Base-by-base conservation (phyloP, 92 coral and sea anemone genomes). In the Siderastrea radians region DNA sequence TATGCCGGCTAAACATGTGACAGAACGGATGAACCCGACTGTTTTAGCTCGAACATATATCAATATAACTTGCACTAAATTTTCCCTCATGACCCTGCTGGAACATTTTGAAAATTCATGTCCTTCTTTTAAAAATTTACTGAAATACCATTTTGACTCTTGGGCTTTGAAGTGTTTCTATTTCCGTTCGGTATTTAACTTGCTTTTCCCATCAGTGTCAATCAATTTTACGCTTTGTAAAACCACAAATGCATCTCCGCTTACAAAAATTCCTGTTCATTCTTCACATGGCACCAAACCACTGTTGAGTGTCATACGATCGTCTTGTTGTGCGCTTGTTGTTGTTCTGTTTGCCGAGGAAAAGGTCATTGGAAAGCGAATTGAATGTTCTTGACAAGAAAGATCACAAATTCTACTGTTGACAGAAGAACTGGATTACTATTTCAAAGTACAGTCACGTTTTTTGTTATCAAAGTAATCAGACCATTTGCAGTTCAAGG, bases 241-340 rank as follows among this genome's bases (percentile, higher is more conserved):
- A 54, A 78, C 43, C 46, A 16, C 47, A 61, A 59, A 46, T 10
- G 12, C 70, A 61, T 78, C 82, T 78, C 82, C 17, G 55, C 62
- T 78, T 78, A 78, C 82, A 45, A 54, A 49, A 78, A 78, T 78
- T 67, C 72, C 48, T 67, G 12, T 67, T 65, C 38, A 58, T 59
- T 47, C 13, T 15, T 43, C 45, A 62, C 8, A 26, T 16, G 17
- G 14, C 17, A 16, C 14, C 16, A 47, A 43, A 6, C 55, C 71
- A 57, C 54, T 67, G 16, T 74, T 1, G 59, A 16, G 82, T 16
- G 49, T 55, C 64, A 17, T 73, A 15, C 9, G 7, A 49, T 17
- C 15, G 43, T 47, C n/a, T 9, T 6, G 5, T 14, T n/a, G 16
- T 13, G 15, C 17, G 61, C 15, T 19, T 54, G 79, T 75, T 26